Evolutionary conservation across 2,113 vertebrate species (phyloP).

Genomic region (Hippolais icterina): DNA sequence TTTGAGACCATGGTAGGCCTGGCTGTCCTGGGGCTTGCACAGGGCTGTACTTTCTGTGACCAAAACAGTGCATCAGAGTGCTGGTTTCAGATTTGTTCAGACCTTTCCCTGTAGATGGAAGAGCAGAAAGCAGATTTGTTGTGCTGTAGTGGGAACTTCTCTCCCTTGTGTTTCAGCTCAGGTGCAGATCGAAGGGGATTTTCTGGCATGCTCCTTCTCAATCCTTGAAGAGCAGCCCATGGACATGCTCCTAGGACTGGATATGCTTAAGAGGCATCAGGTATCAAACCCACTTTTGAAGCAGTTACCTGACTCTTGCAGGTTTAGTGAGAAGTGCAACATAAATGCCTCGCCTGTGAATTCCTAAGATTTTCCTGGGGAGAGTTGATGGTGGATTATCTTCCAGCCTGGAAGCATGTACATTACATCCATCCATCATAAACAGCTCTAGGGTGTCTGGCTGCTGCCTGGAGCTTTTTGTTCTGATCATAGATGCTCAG

Average conservation of each 20-base stretch:
- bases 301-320: not conserved
- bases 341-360: not conserved
- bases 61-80: not conserved
- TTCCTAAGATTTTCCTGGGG: not conserved
- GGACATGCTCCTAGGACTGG: slow-evolving; percentile 98
- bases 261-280: slow-evolving; percentile 99
- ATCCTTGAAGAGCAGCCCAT: slow-evolving; percentile 98
- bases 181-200: slow-evolving; percentile 97
- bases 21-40: not conserved
- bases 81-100: not conserved
- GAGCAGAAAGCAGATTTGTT: not conserved
- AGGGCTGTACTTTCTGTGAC: not conserved
- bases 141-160: not conserved
- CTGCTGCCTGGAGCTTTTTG: not conserved
- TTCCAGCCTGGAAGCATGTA: not conserved
- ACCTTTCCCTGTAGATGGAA: not conserved
- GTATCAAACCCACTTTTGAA: slow-evolving; percentile 65
- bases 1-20: not conserved
- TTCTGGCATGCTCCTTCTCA: slow-evolving; percentile 96
- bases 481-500: not conserved
- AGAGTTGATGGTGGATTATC: not conserved
- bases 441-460: not conserved
- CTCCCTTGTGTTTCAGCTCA: slow-evolving; percentile 81
- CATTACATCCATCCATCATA: not conserved
- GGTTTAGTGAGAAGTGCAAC: not conserved